Percentiles rank a stretch among this genome's conserved stretches.
These are phyloP conservation scores for Sicus ferrugineus DNA, from an alignment of 2,888 invertebrate genomes.

Conservation along the genomic window DNA sequence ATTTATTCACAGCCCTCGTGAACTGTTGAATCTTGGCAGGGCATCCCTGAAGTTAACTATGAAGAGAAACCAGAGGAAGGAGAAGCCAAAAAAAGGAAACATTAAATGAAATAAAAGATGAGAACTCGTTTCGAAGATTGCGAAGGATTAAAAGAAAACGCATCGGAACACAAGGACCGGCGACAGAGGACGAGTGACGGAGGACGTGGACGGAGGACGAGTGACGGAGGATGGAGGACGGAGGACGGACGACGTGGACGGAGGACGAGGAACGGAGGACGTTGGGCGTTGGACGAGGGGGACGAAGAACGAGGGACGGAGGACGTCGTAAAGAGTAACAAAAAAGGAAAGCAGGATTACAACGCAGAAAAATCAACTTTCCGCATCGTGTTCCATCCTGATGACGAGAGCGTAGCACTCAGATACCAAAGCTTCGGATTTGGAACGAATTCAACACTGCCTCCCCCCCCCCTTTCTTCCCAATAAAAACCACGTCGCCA, in stretches of 20 bases:
- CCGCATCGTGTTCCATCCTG: constrained; percentile 11
- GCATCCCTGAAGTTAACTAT: not conserved
- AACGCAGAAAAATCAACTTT: constrained; percentile 8
- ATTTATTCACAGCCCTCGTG: not conserved
- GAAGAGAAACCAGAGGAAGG: not conserved
- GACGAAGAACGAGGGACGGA: no score
- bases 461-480: not conserved
- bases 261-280: no score
- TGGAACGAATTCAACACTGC: not conserved
- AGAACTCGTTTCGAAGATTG: not conserved
- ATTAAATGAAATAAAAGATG: not conserved
- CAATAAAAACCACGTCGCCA: not conserved
- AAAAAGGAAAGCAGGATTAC: not conserved
- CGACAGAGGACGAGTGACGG: no score
- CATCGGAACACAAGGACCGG: no score
- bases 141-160: no score
- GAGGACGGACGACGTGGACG: no score
- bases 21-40: not conserved
- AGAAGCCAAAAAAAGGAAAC: not conserved
- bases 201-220: no score
- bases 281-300: no score
- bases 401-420: constrained; percentile 28
- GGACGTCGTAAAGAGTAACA: not conserved
- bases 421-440: constrained; percentile 14
- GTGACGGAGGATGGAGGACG: no score